phyloP scores from a whole-genome alignment of 2,797 vertebrate genomes.

The Ambastaia sidthimunki region DNA sequence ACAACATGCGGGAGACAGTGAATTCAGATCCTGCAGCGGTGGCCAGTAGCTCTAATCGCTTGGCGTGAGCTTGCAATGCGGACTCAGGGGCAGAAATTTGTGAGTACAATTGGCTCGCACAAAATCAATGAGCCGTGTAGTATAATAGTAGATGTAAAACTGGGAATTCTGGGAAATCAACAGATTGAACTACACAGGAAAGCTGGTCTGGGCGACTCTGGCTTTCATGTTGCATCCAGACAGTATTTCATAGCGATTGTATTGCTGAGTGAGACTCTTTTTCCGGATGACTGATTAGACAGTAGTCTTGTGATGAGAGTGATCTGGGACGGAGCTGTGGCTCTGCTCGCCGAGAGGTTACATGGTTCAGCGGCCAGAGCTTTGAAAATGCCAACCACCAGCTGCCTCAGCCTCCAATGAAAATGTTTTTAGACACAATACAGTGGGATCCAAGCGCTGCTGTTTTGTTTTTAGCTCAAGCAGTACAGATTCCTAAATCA shows the following conservation, averaged over 20 bases:
- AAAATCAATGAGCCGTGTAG: slow-evolving; percentile 13
- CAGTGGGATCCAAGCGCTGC: neutral
- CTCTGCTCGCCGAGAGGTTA: slow-evolving; percentile 43
- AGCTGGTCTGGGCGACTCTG: neutral
- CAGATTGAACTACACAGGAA: slow-evolving; percentile 28
- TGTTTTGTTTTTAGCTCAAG: neutral
- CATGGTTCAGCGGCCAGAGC: slow-evolving; percentile 49
- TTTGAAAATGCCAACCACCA: slow-evolving; percentile 58
- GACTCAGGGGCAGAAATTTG: neutral
- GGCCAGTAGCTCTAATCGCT: slow-evolving; percentile 15
- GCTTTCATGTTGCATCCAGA: slow-evolving; percentile 27
- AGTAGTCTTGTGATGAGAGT: slow-evolving; percentile 50
- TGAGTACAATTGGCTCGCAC: slow-evolving; percentile 17
- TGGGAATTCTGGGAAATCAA: slow-evolving; percentile 36
- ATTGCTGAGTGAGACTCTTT: slow-evolving; percentile 43
- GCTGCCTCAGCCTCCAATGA: slow-evolving; percentile 44
- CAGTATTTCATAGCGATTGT: slow-evolving; percentile 35
- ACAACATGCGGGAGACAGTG: slow-evolving; percentile 14
- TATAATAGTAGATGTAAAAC: slow-evolving; percentile 37
- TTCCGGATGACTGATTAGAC: slow-evolving; percentile 55
- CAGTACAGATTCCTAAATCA: neutral
- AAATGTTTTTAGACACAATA: slow-evolving; percentile 34
- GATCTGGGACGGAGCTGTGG: slow-evolving; percentile 51
- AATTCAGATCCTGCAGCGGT: slow-evolving; percentile 24
- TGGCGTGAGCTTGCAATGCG: neutral